Conservation (phyloP, 2,797 vertebrate species). For the Myotis vivesi region DNA sequence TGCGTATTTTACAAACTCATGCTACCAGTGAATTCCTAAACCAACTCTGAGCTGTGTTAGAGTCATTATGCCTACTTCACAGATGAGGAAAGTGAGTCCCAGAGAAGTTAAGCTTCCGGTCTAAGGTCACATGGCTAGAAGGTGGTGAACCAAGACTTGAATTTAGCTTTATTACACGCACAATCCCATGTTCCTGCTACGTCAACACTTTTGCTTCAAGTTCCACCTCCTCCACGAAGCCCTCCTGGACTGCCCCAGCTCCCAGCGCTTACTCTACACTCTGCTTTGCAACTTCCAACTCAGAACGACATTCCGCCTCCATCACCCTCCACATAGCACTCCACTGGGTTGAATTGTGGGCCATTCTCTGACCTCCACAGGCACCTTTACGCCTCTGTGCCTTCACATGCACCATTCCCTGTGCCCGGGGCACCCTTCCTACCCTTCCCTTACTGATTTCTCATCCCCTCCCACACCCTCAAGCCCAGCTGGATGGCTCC, state of each 20-base stretch:
- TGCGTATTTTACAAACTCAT: not conserved
- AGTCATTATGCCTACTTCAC: not conserved
- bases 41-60: not conserved
- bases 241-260: not conserved
- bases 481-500: not conserved
- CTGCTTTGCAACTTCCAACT: not conserved
- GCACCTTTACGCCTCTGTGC: no score
- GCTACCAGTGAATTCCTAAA: not conserved
- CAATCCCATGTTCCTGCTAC: not conserved
- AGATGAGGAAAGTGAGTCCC: not conserved
- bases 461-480: not conserved
- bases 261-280: not conserved
- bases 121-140: not conserved
- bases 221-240: not conserved
- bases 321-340: fast-evolving
- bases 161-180: not conserved
- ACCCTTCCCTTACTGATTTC: not conserved
- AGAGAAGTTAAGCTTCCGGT: not conserved
- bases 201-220: not conserved
- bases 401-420: not conserved
- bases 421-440: no score
- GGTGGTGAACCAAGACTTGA: not conserved
- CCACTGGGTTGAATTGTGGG: fast-evolving
- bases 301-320: not conserved
- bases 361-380: not conserved